Conservation (phyloP, 2,888 invertebrate genomes). For the Caenorhabditis panamensis region DNA sequence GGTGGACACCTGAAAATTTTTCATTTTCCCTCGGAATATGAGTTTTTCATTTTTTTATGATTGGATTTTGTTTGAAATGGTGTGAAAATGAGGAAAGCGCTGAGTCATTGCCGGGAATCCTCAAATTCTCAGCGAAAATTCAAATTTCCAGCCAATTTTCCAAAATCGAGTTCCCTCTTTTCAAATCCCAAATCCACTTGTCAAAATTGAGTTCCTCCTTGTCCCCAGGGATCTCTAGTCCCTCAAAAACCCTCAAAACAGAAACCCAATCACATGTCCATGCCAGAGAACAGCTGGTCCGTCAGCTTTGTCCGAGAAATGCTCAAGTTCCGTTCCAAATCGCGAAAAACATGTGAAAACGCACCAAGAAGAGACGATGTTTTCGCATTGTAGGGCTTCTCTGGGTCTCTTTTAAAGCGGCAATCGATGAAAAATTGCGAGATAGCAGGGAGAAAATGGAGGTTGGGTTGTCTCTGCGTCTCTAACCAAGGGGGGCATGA, state of each 20-base stretch:
- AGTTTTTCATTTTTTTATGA: too few species aligned
- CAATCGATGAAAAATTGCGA: constrained; percentile 41
- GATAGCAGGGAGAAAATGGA: constrained; percentile 1
- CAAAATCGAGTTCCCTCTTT: not conserved
- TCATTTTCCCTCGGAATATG: too few species aligned
- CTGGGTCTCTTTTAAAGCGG: constrained; percentile 19
- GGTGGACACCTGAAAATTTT: too few species aligned
- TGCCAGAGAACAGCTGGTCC: not conserved
- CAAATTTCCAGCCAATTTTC: too few species aligned
- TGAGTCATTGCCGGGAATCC: too few species aligned
- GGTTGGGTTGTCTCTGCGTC: constrained; percentile 20
- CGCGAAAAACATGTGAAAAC: not conserved
- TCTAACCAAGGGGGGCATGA: not conserved
- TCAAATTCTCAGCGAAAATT: too few species aligned
- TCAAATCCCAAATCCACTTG: not conserved
- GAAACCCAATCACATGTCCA: constrained; percentile 10
- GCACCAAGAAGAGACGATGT: constrained; percentile 10
- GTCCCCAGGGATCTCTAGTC: not conserved
- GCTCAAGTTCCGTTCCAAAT: not conserved
- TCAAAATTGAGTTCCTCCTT: constrained; percentile 3
- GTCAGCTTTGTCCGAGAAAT: not conserved
- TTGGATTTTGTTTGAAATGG: too few species aligned
- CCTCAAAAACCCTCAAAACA: constrained; percentile 4
- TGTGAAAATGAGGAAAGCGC: too few species aligned
- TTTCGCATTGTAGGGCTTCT: constrained; percentile 26